Percentiles rank a stretch among this genome's conserved stretches.
Evolutionary conservation across 2,113 vertebrate species (phyloP).

Genomic region (Neodontobutis hainanensis): DNA sequence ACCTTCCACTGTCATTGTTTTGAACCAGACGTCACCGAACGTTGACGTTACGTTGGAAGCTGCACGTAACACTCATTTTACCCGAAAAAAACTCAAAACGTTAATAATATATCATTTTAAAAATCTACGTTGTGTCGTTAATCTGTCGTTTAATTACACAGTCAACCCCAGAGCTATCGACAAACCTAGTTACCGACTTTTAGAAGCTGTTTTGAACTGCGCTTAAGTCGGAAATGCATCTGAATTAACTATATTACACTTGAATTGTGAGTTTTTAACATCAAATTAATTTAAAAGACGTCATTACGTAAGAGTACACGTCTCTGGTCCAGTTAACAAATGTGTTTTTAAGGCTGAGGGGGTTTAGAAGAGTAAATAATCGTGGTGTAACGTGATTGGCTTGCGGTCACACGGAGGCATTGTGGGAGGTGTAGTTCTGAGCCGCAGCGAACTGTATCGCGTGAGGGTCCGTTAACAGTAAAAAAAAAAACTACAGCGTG

Average conservation of each 20-base stretch:
- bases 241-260: background rate
- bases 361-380: constrained; percentile 20
- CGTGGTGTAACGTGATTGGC: constrained; percentile 78
- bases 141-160: background rate
- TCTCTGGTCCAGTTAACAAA: too few relatives aligned
- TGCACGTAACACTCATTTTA: background rate
- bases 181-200: background rate
- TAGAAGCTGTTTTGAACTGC: too few relatives aligned
- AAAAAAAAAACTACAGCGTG: constrained; percentile 28
- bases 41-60: constrained; percentile 2
- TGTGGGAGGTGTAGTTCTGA: constrained; percentile 64
- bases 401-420: background rate
- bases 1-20: constrained; percentile 61
- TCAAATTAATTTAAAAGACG: background rate
- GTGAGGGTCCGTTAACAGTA: accelerated
- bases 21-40: constrained; percentile 61
- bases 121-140: too few relatives aligned
- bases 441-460: accelerated
- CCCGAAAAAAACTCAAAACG: background rate
- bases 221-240: background rate
- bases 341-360: background rate
- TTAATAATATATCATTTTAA: too few relatives aligned
- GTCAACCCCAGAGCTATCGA: background rate
- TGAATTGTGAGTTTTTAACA: background rate
- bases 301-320: background rate